Conservation (phyloP, 2,888 invertebrate species). For the Plebejus melissa region DNA sequence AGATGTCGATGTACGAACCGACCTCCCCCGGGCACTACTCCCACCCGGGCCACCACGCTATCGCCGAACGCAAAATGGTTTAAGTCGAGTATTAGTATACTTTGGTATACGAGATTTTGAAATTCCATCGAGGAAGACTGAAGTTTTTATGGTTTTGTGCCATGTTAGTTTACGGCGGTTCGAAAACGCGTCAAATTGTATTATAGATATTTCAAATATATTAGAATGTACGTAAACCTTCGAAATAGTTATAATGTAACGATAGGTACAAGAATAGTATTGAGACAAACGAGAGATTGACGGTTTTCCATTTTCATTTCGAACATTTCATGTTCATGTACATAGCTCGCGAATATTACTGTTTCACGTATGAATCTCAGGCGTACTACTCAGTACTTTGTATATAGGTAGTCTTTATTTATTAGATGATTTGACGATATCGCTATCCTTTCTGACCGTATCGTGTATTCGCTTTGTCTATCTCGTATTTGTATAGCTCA, state of each 20-base stretch:
- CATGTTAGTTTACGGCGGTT: slow-evolving; percentile 71
- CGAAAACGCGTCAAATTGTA: slow-evolving; percentile 32
- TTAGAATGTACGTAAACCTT: slow-evolving; percentile 14
- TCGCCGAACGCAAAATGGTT: slow-evolving; percentile 74
- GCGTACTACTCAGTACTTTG: slow-evolving; percentile 47
- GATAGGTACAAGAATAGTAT: slow-evolving; percentile 19
- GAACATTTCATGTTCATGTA: slow-evolving; percentile 29
- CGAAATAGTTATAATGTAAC: slow-evolving; percentile 6
- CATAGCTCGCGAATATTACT: slow-evolving; percentile 48
- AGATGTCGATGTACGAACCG: slow-evolving; percentile 91
- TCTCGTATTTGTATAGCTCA: slow-evolving; percentile 28
- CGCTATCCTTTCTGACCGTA: slow-evolving; percentile 13
- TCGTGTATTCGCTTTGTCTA: slow-evolving; percentile 22
- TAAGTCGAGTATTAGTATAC: slow-evolving; percentile 41
- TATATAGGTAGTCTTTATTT: slow-evolving; percentile 52
- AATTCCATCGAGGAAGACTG: slow-evolving; percentile 66
- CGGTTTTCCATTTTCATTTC: slow-evolving; percentile 8
- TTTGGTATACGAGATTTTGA: slow-evolving; percentile 33
- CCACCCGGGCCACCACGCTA: slow-evolving; percentile 77
- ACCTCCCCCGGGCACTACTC: slow-evolving; percentile 81
- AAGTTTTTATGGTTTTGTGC: slow-evolving; percentile 70
- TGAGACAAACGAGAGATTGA: slow-evolving; percentile 13
- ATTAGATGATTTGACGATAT: slow-evolving; percentile 44
- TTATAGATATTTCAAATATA: slow-evolving; percentile 23
- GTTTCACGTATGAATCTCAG: slow-evolving; percentile 65